Base-by-base conservation (phyloP, 2,888 invertebrate genomes). In the Iphiclides podalirius region DNA sequence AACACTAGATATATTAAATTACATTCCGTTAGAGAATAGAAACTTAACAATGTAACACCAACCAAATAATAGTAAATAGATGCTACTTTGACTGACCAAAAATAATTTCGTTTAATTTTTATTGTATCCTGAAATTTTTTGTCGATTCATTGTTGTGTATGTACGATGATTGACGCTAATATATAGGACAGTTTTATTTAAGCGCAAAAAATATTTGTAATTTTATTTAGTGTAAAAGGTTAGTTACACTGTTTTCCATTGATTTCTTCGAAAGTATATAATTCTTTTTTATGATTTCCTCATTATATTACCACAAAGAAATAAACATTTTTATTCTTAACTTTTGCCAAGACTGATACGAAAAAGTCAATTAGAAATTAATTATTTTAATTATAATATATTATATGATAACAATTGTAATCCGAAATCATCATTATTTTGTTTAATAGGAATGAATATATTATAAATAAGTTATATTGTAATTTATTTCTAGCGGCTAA, bases 331-430 rank as follows among this genome's bases (percentile, higher is more conserved):
- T 41, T 20, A 47, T 15, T 35, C 39, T 47, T 54, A 53, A 57
- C 52, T 58, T 52, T 61, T 59, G 55, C 57, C 58, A 75, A 76
- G 76, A 76, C 76, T 76, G 76, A 76, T 68, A 61, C 48, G 54
- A 60, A 73, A 72, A 76, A 76, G 75, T 76, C 76, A 75, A 76
- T 75, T 75, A 75, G 57, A 55, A 42, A 16, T 43, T 48, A 48
- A 42, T 43, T 47, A 47, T 31, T 11, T 23, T 31, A 15, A 37
- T 15, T 36, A 28, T 42, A 34, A 40, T 36, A 28, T 34, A 15
- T 47, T 34, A 31, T 11, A 31, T 11, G 12, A 31, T n/a, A 31
- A 20, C 31, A 23, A 38, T 23, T 42, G 17, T 48, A 48, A 38
- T 37, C 38, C 38, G 4, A 17, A 42, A 38, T 31, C 11, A 42